Evolutionary conservation across 2,113 vertebrate genomes (phyloP).

Genomic region (Rhipidura dahli): DNA sequence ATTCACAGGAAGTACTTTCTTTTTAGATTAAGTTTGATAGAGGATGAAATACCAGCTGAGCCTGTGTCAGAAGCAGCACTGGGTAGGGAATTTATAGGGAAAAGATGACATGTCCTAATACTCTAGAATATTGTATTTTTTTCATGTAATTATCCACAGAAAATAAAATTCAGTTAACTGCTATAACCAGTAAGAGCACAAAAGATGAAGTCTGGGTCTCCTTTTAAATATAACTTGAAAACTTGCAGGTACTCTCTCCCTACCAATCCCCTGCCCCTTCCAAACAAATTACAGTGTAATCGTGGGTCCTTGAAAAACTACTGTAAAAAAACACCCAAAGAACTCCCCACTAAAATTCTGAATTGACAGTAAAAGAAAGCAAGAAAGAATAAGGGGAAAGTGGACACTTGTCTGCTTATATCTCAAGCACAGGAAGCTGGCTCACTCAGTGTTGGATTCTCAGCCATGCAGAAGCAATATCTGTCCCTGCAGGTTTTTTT

Average conservation of each 20-base stretch:
- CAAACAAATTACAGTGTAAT: background rate
- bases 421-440: background rate
- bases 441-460: background rate
- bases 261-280: background rate
- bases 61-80: background rate
- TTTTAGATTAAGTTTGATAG: background rate
- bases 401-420: accelerated
- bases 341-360: background rate
- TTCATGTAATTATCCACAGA: background rate
- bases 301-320: background rate
- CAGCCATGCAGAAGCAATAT: background rate
- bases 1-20: background rate
- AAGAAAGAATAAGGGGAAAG: background rate
- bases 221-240: background rate
- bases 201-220: background rate
- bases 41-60: background rate
- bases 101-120: background rate
- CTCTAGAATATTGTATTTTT: background rate
- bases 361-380: background rate
- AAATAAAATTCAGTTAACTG: background rate
- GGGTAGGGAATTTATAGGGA: background rate
- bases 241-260: background rate
- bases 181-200: background rate
- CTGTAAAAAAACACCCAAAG: background rate
- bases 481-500: background rate